Conservation (phyloP, 2,113 vertebrate genomes). For the Misgurnus mizolepis region DNA sequence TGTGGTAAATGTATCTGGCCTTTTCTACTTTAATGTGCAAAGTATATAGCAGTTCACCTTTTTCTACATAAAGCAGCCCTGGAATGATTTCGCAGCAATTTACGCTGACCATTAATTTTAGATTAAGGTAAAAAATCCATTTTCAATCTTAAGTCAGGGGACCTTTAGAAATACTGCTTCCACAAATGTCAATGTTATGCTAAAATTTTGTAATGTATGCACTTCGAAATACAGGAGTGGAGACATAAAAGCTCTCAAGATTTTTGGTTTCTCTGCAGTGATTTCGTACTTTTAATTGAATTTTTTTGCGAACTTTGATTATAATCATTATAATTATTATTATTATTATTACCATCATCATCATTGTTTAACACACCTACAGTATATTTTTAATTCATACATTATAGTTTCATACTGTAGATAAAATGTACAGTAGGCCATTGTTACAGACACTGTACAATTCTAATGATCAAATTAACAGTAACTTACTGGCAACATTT, state of each 20-base stretch:
- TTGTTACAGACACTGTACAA: too few relatives aligned
- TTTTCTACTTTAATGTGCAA: background rate
- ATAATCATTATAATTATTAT: too few relatives aligned
- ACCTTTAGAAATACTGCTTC: slow-evolving; percentile 46
- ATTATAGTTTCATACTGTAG: too few relatives aligned
- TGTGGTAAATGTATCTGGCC: slow-evolving; percentile 24
- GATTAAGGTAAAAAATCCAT: slow-evolving; percentile 8
- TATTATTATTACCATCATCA: too few relatives aligned
- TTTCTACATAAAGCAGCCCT: slow-evolving; percentile 9
- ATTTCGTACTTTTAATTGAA: slow-evolving; percentile 32
- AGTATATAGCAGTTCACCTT: background rate
- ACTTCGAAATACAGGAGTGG: slow-evolving; percentile 6
- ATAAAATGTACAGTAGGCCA: too few relatives aligned
- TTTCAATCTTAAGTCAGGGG: slow-evolving; percentile 31
- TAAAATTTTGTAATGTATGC: slow-evolving; percentile 44
- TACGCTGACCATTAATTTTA: slow-evolving; percentile 40
- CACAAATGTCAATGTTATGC: slow-evolving; percentile 45
- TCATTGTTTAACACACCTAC: too few relatives aligned
- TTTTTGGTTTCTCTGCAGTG: slow-evolving; percentile 32
- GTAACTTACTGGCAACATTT: too few relatives aligned
- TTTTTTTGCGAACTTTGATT: background rate
- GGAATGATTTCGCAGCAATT: slow-evolving; percentile 13
- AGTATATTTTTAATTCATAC: too few relatives aligned
- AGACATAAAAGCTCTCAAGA: slow-evolving; percentile 34
- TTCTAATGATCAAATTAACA: too few relatives aligned